phyloP scores from a whole-genome alignment of 2,888 invertebrate genomes.

The Prenolepis imparis region DNA sequence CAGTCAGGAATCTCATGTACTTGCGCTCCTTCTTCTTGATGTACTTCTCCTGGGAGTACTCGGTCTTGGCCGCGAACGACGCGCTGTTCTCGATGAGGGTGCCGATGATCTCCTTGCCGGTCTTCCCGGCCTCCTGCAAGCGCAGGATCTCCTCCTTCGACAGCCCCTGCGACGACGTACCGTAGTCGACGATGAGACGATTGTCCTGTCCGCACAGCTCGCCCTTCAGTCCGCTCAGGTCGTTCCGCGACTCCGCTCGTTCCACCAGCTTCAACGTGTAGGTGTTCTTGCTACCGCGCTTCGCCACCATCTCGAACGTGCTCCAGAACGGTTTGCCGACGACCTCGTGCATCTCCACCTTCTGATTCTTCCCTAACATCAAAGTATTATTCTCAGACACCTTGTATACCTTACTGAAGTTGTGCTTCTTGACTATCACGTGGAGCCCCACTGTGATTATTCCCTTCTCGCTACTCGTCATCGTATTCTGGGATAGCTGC shows the following conservation, averaged over 20 bases:
- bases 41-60: conserved; percentile 97
- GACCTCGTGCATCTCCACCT: conserved; percentile 89
- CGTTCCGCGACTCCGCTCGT: conserved; percentile 88
- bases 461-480: conserved; percentile 25
- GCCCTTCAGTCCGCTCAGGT: conserved; percentile 87
- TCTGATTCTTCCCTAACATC: conserved; percentile 90
- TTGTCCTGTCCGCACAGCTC: conserved; percentile 93
- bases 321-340: conserved; percentile 91
- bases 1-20: conserved; percentile 94
- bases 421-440: conserved; percentile 92
- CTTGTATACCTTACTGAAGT: conserved; percentile 92
- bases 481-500: not conserved
- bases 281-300: conserved; percentile 80
- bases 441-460: conserved; percentile 90
- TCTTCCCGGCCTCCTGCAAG: conserved; percentile 91
- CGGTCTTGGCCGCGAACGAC: conserved; percentile 96
- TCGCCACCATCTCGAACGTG: conserved; percentile 92
- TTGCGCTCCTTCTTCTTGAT: conserved; percentile 98
- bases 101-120: conserved; percentile 94
- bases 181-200: conserved; percentile 93
- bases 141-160: conserved; percentile 94
- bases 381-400: conserved; percentile 89
- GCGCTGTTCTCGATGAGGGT: conserved; percentile 96
- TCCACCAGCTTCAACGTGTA: conserved; percentile 84
- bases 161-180: conserved; percentile 93